Conservation (phyloP, 2,888 invertebrate genomes). For the Latheticus oryzae region DNA sequence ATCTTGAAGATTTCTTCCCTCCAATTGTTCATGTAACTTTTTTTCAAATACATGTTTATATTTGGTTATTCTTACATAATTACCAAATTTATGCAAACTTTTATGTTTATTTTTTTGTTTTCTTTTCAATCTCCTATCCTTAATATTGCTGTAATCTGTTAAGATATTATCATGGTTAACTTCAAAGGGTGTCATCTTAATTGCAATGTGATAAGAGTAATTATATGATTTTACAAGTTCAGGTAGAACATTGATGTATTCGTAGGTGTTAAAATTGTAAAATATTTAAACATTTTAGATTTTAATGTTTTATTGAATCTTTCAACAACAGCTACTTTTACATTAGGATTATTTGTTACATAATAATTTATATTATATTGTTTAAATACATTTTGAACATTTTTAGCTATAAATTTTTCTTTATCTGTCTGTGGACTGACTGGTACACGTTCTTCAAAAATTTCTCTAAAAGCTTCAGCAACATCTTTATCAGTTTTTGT, state of each 20-base stretch:
- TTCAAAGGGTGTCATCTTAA: constrained; percentile 44
- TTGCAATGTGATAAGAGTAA: constrained; percentile 44
- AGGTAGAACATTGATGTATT: constrained; percentile 51
- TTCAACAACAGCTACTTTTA: constrained; percentile 56
- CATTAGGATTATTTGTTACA: constrained; percentile 49
- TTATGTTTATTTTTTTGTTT: too few relatives aligned
- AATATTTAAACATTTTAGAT: constrained; percentile 45
- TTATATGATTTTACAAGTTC: constrained; percentile 50
- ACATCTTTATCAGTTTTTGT: constrained; percentile 50
- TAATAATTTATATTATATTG: constrained; percentile 25
- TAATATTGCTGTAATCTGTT: constrained; percentile 32
- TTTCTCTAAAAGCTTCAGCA: constrained; percentile 40
- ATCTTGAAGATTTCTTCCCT: constrained; percentile 50
- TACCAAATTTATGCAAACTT: not conserved
- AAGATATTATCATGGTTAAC: constrained; percentile 27
- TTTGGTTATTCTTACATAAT: constrained; percentile 5
- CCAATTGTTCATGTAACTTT: constrained; percentile 45
- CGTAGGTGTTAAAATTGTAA: constrained; percentile 43
- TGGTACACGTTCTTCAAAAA: constrained; percentile 26
- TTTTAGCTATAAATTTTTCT: constrained; percentile 28
- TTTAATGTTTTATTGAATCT: constrained; percentile 54
- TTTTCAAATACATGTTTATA: constrained; percentile 1
- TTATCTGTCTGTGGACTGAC: constrained; percentile 28
- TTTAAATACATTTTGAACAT: constrained; percentile 31
- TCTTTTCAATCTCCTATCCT: not conserved